Evolutionary conservation across 2,797 vertebrate genomes (phyloP), one percentile per base, ranked within the genome.

Genomic region (Gymnothorax javanicus): DNA sequence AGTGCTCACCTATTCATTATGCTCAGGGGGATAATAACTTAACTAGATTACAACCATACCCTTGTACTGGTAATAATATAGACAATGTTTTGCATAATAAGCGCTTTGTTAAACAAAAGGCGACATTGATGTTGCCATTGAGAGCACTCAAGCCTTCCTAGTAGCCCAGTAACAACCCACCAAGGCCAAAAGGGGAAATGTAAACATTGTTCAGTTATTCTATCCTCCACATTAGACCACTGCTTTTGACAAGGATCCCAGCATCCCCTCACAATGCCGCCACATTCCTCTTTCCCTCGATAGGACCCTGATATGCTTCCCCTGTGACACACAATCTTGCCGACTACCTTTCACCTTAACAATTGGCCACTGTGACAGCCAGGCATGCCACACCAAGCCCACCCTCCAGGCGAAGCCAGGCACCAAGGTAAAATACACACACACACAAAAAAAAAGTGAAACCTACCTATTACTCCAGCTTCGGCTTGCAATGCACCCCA

Each of bases 181-280:
- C 87, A 20, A 82, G 90, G 93, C 91, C 90, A 88, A 89, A 89
- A 89, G 92, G 92, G 92, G 93, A 92, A 92, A 95, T 94, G 94
- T 95, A 95, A 97, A 95, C 93, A 94, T 91, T 92, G 91, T 94
- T 90, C 91, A 90, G 93, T 92, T 94, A 94, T 95, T 96, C 94
- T 94, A 92, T 93, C 85, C 88, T 81, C 91, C 92, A 94, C 94
- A 95, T 92, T 89, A 91, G 91, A 94, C 92, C 93, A 93, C 86
- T 86, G 93, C 92, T 92, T 93, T 84, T 92, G 94, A 95, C 95
- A 95, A 93, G 92, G 90, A 92, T 91, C 88, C 92, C 87, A 91
- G 91, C 95, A 85, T 93, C 90, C 92, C 84, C 86, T 86, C 89
- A 93, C 93, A 93, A 93, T 91, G 87, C 88, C 73, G 88, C 90